Percentiles rank a stretch among this genome's conserved stretches.
Conservation (phyloP, 2,888 invertebrate genomes). For the Ashinkailepas kermadecensis region DNA sequence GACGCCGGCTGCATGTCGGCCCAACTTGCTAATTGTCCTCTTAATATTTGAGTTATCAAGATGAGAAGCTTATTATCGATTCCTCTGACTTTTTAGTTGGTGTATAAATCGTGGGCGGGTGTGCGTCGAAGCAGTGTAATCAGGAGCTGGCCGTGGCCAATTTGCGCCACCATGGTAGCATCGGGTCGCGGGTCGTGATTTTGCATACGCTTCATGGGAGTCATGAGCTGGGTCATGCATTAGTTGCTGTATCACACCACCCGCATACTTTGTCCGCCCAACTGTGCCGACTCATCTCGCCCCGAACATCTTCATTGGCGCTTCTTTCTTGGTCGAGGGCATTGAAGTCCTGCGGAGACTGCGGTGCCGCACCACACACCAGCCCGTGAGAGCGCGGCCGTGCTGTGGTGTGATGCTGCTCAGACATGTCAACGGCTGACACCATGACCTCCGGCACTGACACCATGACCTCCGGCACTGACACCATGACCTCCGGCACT, state of each 20-base stretch:
- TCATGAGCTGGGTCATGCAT: background rate
- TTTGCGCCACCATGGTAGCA: background rate
- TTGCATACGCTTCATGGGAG: background rate
- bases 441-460: no score
- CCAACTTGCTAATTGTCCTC: background rate
- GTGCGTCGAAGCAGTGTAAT: background rate
- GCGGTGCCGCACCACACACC: background rate
- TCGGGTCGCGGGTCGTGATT: no score
- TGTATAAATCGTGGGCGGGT: background rate
- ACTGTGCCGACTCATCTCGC: background rate
- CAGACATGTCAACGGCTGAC: no score
- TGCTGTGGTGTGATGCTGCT: no score
- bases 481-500: no score
- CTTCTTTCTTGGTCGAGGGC: background rate
- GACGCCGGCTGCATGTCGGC: background rate
- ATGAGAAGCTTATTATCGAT: conserved; percentile 18
- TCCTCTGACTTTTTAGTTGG: background rate
- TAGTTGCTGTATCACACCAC: background rate
- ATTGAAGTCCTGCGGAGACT: conserved; percentile 1
- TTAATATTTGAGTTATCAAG: conserved; percentile 16
- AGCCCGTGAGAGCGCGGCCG: background rate
- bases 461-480: no score
- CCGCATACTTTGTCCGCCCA: background rate
- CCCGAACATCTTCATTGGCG: background rate
- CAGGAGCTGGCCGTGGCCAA: background rate